A percentile compares a stretch with the other conserved stretches of the same genome.
phyloP scores from a whole-genome alignment of 2,113 vertebrate species.

The Tenebrosternarchus preto region DNA sequence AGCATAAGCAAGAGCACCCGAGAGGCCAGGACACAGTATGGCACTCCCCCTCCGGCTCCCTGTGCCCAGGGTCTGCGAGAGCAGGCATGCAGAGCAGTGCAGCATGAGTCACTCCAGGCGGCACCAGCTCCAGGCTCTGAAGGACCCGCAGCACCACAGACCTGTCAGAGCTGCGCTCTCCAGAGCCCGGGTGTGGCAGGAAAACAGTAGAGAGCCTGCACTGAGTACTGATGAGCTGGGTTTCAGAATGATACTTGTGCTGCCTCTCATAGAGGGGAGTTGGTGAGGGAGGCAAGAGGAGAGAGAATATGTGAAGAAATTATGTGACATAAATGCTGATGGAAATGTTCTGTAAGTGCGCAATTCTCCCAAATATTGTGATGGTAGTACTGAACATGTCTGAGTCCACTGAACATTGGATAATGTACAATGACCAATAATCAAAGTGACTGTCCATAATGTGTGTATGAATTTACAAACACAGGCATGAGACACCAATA shows the following conservation, averaged over 20 bases:
- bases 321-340: slow-evolving; percentile 12
- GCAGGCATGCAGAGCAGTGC: slow-evolving; percentile 49
- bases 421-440: slow-evolving; percentile 30
- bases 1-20: slow-evolving; percentile 52
- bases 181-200: slow-evolving; percentile 10
- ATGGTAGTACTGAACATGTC: slow-evolving; percentile 45
- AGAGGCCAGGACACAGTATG: slow-evolving; percentile 32
- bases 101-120: slow-evolving; percentile 53
- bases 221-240: background rate
- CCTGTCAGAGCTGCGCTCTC: slow-evolving; percentile 16
- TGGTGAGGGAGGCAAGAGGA: slow-evolving; percentile 48
- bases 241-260: slow-evolving; percentile 28
- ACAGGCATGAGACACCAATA: slow-evolving; percentile 49
- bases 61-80: slow-evolving; percentile 35
- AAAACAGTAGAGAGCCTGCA: slow-evolving; percentile 1
- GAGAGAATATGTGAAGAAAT: slow-evolving; percentile 62
- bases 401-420: slow-evolving; percentile 29
- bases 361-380: slow-evolving; percentile 60
- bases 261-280: slow-evolving; percentile 50
- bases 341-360: slow-evolving; percentile 45
- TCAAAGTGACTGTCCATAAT: slow-evolving; percentile 39
- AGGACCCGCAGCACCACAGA: slow-evolving; percentile 32
- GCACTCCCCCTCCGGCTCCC: slow-evolving; percentile 26
- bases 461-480: slow-evolving; percentile 32
- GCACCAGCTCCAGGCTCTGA: slow-evolving; percentile 42